phyloP scores from a whole-genome alignment of 2,113 vertebrate genomes.

The Ranitomeya variabilis region DNA sequence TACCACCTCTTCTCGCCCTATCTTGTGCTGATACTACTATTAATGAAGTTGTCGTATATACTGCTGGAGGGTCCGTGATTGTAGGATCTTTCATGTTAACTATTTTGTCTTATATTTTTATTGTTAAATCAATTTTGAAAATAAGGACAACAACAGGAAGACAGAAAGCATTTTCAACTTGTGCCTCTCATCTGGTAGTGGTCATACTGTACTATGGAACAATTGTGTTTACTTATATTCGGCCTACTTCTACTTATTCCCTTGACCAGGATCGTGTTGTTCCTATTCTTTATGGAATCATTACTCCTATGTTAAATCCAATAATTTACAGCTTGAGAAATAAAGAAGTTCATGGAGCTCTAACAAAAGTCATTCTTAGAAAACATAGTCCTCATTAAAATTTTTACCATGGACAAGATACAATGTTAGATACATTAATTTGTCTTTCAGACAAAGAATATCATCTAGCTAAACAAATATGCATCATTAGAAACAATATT shows the following conservation, averaged over 20 bases:
- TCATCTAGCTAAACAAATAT: neutral
- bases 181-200: slow-evolving; percentile 61
- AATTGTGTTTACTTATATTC: slow-evolving; percentile 61
- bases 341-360: slow-evolving; percentile 45
- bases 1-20: slow-evolving; percentile 47
- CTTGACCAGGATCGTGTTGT: slow-evolving; percentile 61
- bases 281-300: slow-evolving; percentile 64
- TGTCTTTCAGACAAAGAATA: neutral
- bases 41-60: slow-evolving; percentile 29
- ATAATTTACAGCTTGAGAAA: slow-evolving; percentile 63
- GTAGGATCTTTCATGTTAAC: slow-evolving; percentile 45
- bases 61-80: slow-evolving; percentile 35
- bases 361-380: slow-evolving; percentile 11
- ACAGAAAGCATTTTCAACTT: slow-evolving; percentile 64
- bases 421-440: neutral
- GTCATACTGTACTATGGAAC: slow-evolving; percentile 58
- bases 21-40: slow-evolving; percentile 42
- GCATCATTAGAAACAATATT: neutral
- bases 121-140: slow-evolving; percentile 34
- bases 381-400: neutral
- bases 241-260: slow-evolving; percentile 63
- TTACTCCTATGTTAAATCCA: slow-evolving; percentile 66
- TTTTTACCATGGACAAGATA: neutral
- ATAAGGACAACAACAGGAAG: slow-evolving; percentile 34
- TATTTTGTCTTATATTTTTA: slow-evolving; percentile 45